Conservation (phyloP, 2,797 vertebrate genomes). For the Typhlichthys subterraneus region DNA sequence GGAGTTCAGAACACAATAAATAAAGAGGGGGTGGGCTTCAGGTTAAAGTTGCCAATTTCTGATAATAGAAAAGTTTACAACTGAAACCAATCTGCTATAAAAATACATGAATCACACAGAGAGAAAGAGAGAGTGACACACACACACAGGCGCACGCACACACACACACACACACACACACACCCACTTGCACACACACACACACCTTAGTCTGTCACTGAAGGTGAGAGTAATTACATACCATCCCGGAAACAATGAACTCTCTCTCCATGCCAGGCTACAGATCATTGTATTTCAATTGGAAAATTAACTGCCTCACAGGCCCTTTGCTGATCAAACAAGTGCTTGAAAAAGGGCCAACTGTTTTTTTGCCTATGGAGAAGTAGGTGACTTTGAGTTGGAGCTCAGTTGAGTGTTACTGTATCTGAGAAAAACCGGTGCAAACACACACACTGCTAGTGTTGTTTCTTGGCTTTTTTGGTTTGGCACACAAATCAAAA, state of each 20-base stretch:
- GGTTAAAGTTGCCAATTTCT: conserved; percentile 18
- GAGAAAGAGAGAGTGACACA: conserved; percentile 5
- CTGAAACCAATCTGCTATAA: no score
- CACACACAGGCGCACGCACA: conserved; percentile 19
- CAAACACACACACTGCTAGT: conserved; percentile 69
- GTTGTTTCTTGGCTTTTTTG: conserved; percentile 16
- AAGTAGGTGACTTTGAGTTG: conserved; percentile 73
- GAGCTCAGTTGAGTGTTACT: conserved; percentile 75
- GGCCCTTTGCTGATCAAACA: conserved; percentile 73
- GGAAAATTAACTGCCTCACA: conserved; percentile 65
- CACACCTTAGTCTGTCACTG: conserved; percentile 57
- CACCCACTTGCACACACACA: conserved; percentile 8
- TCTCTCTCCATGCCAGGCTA: conserved; percentile 44
- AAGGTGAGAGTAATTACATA: conserved; percentile 79
- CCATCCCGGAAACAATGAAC: conserved; percentile 72
- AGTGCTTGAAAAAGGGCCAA: conserved; percentile 70
- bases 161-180: conserved; percentile 36
- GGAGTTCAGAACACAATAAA: conserved; percentile 52
- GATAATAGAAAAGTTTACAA: not conserved
- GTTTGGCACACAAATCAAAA: conserved; percentile 12
- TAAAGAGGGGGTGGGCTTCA: conserved; percentile 54
- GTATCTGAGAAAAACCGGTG: conserved; percentile 71
- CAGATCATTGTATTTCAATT: conserved; percentile 61
- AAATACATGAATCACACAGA: not conserved
- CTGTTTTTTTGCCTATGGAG: conserved; percentile 75